These are phyloP conservation scores for Pseudomyrmex sp. DNA, from an alignment of 1,140 invertebrate species.

Conservation along the genomic window DNA sequence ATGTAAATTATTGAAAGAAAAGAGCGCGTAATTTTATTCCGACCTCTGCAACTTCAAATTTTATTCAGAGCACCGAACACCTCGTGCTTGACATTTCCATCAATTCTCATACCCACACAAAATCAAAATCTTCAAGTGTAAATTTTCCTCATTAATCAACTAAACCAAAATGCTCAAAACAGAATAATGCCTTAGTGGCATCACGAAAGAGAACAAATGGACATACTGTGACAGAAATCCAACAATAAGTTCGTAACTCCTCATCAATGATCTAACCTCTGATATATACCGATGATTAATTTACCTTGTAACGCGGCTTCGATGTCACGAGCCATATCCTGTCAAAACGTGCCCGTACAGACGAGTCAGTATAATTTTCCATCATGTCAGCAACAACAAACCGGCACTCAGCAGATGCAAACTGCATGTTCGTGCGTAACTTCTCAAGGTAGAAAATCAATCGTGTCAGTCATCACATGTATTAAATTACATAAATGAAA, in stretches of 20 bases:
- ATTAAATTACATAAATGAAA: slow-evolving; percentile 19
- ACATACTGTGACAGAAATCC: slow-evolving; percentile 30
- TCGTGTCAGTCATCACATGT: background rate
- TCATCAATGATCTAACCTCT: slow-evolving; percentile 58
- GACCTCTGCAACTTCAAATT: slow-evolving; percentile 61
- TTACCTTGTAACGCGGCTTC: slow-evolving; percentile 58
- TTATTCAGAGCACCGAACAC: slow-evolving; percentile 25
- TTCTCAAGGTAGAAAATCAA: slow-evolving; percentile 67
- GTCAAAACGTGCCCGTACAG: slow-evolving; percentile 72
- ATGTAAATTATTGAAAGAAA: too few species aligned
- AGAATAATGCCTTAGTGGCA: slow-evolving; percentile 48
- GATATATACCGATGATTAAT: slow-evolving; percentile 62
- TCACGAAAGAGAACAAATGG: slow-evolving; percentile 18
- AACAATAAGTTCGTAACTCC: slow-evolving; percentile 24
- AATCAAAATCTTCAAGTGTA: slow-evolving; percentile 65
- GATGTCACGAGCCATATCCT: slow-evolving; percentile 64
- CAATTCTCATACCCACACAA: slow-evolving; percentile 1
- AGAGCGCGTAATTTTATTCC: slow-evolving; percentile 9
- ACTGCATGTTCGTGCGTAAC: slow-evolving; percentile 42
- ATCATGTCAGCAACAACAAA: slow-evolving; percentile 71
- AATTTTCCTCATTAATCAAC: background rate
- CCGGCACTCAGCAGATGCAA: slow-evolving; percentile 68
- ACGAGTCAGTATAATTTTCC: slow-evolving; percentile 75
- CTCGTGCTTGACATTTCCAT: slow-evolving; percentile 54
- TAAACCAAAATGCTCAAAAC: background rate